Base-by-base conservation (phyloP, 2,797 vertebrate species). In the Falco naumanni region DNA sequence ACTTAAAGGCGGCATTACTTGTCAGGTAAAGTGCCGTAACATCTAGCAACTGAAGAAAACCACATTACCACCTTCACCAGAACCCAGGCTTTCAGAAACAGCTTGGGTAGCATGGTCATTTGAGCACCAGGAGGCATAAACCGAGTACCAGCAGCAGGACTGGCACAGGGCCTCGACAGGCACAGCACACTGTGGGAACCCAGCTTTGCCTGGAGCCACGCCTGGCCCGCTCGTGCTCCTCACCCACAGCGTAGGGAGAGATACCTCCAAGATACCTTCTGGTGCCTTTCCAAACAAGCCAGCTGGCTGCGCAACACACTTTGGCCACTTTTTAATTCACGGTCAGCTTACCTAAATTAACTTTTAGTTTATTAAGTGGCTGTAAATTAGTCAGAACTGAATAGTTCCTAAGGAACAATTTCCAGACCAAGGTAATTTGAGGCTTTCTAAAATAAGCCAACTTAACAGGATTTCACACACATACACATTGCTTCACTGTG, bases 371-470 rank as follows among this genome's bases (percentile, higher is more conserved):
- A 94, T 94, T 76, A 94, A 76, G 63, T 43, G 59, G 70, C 22
- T 90, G 54, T 65, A 91, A 88, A 89, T 81, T 72, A 93, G 33
- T 33, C 84, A 74, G 84, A 85, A 84, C 48, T 10, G 43, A 89
- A 76, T 41, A 45, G 75, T 48, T 92, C 86, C 74, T 74, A 82
- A 70, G 70, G 92, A 95, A 82, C 53, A 65, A 82, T 79, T 93
- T 95, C 68, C 71, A 93, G 86, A n/a, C 5, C 6, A 79, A 11
- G 78, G 71, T 87, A 90, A 94, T 82, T 83, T 68, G 68, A 95
- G 66, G 89, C 43, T 90, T 94, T 87, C 82, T 93, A 87, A 95
- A 95, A 95, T 87, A 95, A 95, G 48, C 41, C 16, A 95, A 28
- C 48, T 93, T 90, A 84, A 95, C 70, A 85, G 70, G 56, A 90